Base-by-base conservation (phyloP, 92 coral and sea anemone species). In the Palythoa grandis region DNA sequence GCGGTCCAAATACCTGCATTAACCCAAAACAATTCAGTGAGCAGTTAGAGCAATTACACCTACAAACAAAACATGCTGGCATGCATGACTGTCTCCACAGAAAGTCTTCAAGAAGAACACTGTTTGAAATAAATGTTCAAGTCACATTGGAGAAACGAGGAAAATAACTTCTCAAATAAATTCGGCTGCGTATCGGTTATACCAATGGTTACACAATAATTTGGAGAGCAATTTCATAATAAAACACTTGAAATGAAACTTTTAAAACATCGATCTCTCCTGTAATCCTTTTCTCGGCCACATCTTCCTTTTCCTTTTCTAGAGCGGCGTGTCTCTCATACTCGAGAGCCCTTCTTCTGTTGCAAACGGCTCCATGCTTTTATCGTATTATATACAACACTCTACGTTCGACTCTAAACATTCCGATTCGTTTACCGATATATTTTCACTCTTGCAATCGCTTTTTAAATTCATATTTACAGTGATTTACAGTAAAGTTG, bases 301-400 rank as follows among this genome's bases (percentile, higher is more conserved):
- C 82, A 25, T 76, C 22, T 75, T 75, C 79, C 10, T 75, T 63
- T 47, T 72, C 77, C 67, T 48, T 48, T 25, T 53, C 82, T 53
- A 47, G 22, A 53, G 82, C 66, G 5, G 65, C 63, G 22, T 74
- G 63, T 74, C 7, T 52, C 63, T 22, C 14, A 74, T 74, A 74
- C 65, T 76, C 80, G 39, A 52, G 61, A 11, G 80, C 80, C 39
- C 80, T 76, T 76, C 47, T 54, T 76, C 80, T 53, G 80, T 76
- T 9, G 80, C 80, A 22, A 76, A 43, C 20, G 80, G 80, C 6
- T 76, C 80, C 80, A 76, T 17, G 65, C 67, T 76, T 76, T 53
- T 66, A 76, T 53, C 80, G 20, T 76, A 72, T 72, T 3, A 72
- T 24, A 40, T 19, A 38, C 3, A n/a, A 19, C 54, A 12, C 2